Evolutionary conservation across 2,113 vertebrate species (phyloP).

Genomic region (Hirundichthys speculiger): DNA sequence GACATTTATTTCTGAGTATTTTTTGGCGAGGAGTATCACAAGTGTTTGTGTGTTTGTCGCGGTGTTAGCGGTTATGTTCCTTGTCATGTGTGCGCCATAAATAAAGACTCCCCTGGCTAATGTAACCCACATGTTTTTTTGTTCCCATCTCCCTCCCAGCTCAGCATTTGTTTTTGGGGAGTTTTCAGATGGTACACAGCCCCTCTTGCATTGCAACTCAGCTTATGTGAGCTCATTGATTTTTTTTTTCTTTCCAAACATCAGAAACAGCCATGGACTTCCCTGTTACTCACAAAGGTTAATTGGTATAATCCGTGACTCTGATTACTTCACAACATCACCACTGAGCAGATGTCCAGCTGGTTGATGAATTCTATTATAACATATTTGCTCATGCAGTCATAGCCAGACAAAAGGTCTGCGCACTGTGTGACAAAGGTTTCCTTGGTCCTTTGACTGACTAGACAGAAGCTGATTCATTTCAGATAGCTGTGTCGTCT

Average conservation of each 20-base stretch:
- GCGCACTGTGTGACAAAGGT: neutral
- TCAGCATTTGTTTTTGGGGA: slow-evolving; percentile 45
- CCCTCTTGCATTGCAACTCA: slow-evolving; percentile 42
- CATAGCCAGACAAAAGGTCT: slow-evolving; percentile 18
- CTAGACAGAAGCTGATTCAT: neutral
- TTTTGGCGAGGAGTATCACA: slow-evolving; percentile 47
- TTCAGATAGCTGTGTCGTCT: neutral
- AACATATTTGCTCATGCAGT: slow-evolving; percentile 48
- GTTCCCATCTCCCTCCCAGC: slow-evolving; percentile 50
- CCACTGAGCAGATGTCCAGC: slow-evolving; percentile 54
- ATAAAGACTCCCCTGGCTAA: slow-evolving; percentile 73
- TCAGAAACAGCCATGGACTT: slow-evolving; percentile 62
- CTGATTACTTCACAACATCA: slow-evolving; percentile 56
- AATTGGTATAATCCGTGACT: slow-evolving; percentile 39
- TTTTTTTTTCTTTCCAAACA: slow-evolving; percentile 52
- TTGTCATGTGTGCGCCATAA: slow-evolving; percentile 77
- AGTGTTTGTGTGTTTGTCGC: slow-evolving; percentile 75
- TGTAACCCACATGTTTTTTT: slow-evolving; percentile 72
- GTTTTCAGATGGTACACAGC: slow-evolving; percentile 61
- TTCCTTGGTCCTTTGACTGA: neutral
- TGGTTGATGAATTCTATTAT: slow-evolving; percentile 36
- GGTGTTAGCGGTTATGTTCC: slow-evolving; percentile 76
- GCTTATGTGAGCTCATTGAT: slow-evolving; percentile 67
- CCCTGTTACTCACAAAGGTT: slow-evolving; percentile 67
- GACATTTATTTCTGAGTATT: slow-evolving; percentile 66